Base-by-base conservation (phyloP, 1,140 invertebrate genomes). In the Leptonema lineaticorne region DNA sequence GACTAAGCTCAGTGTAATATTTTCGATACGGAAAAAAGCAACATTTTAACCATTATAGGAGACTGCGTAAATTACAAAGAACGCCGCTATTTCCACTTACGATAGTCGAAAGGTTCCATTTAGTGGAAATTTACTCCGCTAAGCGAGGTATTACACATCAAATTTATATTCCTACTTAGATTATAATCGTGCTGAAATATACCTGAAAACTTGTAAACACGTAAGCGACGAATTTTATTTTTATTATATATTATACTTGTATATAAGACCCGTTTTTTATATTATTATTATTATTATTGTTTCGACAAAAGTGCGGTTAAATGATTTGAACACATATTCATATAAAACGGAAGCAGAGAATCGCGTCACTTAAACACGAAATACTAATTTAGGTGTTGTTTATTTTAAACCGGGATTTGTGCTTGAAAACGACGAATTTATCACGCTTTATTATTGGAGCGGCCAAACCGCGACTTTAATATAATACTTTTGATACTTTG, bases 331-430 rank as follows among this genome's bases (percentile, higher is more conserved):
- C 20, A 53, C 20, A 24, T 20, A 20, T 20, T 48, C 50, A 7
- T 14, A 22, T 53, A 22, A 48, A 20, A 24, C 14, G 50, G n/a
- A 2, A 20, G 46, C 16, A 48, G 22, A 48, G 46, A 20, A 20
- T 22, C 18, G 18, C 50, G 22, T 22, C 50, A 24, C 20, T 53
- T 26, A 53, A n/a, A 26, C 50, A 22, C 27, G 50, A 53, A 53
- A 53, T 53, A 53, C 50, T 53, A 53, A 53, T 53, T 53, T 26
- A 53, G 22, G 50, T 20, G 50, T 26, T 53, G 50, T 53, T 53
- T 53, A 53, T 53, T 24, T 53, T 53, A 26, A 53, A 53, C 50
- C 22, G 50, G 20, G 20, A 53, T 53, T 53, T 53, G 20, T 26
- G 50, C 27, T 24, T 24, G 3, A 11, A 26, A 22, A 11, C 50